Percentiles rank a stretch among this genome's conserved stretches.
Evolutionary conservation across 2,888 invertebrate species (phyloP).

Genomic region (Sepiola atlantica): DNA sequence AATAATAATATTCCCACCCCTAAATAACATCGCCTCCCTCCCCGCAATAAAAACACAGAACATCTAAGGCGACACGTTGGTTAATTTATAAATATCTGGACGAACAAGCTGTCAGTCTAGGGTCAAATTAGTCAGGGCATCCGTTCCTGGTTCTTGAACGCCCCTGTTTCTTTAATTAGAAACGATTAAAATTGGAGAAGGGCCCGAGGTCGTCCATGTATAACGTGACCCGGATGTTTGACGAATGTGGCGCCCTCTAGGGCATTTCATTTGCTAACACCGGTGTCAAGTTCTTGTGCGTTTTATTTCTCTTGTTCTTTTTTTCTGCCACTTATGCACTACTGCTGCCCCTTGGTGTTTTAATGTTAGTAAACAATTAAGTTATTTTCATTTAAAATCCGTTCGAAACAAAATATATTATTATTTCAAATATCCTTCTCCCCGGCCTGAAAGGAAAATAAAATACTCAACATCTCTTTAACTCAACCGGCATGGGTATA

Average conservation of each 20-base stretch:
- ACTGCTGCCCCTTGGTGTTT: no score
- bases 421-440: no score
- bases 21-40: no score
- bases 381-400: no score
- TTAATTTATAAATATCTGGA: background rate
- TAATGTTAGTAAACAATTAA: no score
- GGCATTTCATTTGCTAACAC: background rate
- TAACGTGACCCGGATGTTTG: background rate
- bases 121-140: background rate
- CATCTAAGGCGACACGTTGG: background rate
- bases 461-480: no score
- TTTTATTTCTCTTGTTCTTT: background rate
- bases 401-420: no score
- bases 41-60: no score
- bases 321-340: background rate
- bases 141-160: background rate
- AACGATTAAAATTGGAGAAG: background rate
- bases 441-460: no score
- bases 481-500: no score
- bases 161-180: background rate
- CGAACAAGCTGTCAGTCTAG: background rate
- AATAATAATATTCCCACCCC: no score
- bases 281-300: no score
- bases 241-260: background rate
- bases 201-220: background rate